Percentiles rank a stretch among this genome's conserved stretches.
These are phyloP conservation scores for Meriones unguiculatus DNA, from an alignment of 2,113 vertebrate species.

Conservation along the genomic window DNA sequence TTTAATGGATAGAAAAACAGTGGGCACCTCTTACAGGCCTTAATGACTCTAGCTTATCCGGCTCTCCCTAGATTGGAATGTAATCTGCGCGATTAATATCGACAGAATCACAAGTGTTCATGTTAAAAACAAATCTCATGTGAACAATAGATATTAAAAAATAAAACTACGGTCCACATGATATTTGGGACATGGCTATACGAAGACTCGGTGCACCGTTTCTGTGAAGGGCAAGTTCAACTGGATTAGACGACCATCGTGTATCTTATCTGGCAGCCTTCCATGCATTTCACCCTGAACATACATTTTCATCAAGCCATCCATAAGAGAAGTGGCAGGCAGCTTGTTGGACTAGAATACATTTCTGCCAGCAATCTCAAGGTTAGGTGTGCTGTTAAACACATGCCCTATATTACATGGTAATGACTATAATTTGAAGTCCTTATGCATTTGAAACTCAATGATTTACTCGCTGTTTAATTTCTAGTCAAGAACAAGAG, in stretches of 20 bases:
- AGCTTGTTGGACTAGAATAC: constrained; percentile 53
- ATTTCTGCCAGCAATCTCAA: not conserved
- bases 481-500: constrained; percentile 72
- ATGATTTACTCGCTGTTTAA: constrained; percentile 68
- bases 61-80: not conserved
- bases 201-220: not conserved
- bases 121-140: constrained; percentile 2
- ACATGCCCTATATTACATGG: not conserved
- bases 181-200: not conserved
- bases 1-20: not conserved
- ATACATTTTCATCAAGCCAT: constrained; percentile 26
- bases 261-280: not conserved
- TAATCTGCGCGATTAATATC: not conserved
- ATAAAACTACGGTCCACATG: not conserved
- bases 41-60: not conserved
- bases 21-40: not conserved
- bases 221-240: constrained; percentile 15
- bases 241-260: not conserved
- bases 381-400: constrained; percentile 53
- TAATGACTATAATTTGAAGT: constrained; percentile 72
- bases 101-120: not conserved
- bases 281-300: not conserved
- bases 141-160: not conserved
- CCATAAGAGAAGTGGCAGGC: not conserved
- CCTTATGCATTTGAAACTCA: constrained; percentile 59